Evolutionary conservation across 2,888 invertebrate genomes (phyloP).

Genomic region (Megastigmus dorsalis): DNA sequence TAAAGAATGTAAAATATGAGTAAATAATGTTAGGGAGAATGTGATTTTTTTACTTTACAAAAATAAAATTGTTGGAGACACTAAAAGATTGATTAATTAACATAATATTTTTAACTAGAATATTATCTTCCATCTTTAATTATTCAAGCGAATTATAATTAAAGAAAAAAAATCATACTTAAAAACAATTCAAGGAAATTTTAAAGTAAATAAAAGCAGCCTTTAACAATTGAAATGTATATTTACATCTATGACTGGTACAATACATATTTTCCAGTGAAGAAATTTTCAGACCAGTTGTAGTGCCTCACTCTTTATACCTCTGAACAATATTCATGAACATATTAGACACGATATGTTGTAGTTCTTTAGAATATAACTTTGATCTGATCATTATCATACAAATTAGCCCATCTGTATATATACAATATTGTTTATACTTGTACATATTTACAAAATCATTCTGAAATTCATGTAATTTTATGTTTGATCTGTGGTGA

Average conservation of each 20-base stretch:
- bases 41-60: too few species aligned
- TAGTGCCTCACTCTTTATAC: neutral
- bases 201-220: constrained; percentile 13
- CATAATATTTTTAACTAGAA: too few species aligned
- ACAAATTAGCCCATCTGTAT: constrained; percentile 36
- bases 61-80: too few species aligned
- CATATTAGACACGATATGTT: constrained; percentile 37
- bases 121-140: too few species aligned
- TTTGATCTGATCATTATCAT: constrained; percentile 22
- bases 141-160: too few species aligned
- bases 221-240: constrained; percentile 40
- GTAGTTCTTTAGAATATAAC: constrained; percentile 11
- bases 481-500: constrained; percentile 4
- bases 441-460: constrained; percentile 52
- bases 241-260: constrained; percentile 41
- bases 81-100: too few species aligned
- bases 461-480: neutral
- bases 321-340: constrained; percentile 31
- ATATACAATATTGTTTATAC: constrained; percentile 42
- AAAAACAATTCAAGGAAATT: too few species aligned
- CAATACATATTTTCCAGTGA: constrained; percentile 28
- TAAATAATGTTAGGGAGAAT: too few species aligned
- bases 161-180: too few species aligned
- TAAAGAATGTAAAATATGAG: too few species aligned
- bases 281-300: constrained; percentile 13